A percentile compares a stretch with the other conserved stretches of the same genome.
phyloP scores from a whole-genome alignment of 2,797 vertebrate genomes.

The Petrocephalus schoutedeni region DNA sequence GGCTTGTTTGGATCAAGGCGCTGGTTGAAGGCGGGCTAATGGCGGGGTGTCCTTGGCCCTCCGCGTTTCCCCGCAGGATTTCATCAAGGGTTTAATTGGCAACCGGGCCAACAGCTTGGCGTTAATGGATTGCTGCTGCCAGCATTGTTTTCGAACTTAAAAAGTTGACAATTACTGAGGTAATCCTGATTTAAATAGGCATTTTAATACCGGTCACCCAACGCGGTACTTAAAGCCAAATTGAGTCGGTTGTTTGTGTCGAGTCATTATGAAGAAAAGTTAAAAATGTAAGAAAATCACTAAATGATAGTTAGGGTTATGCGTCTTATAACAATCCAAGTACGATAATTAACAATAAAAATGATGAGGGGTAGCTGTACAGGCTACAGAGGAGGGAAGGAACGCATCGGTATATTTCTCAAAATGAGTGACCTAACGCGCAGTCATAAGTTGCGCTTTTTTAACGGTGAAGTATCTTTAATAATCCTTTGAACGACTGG shows the following conservation, averaged over 20 bases:
- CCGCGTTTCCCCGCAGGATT: not conserved
- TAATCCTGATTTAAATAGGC: not conserved
- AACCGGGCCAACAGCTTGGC: constrained; percentile 19
- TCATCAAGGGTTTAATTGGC: constrained; percentile 27
- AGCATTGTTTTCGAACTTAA: constrained; percentile 15
- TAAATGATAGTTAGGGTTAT: not conserved
- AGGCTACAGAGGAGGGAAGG: constrained; percentile 18
- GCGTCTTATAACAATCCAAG: not conserved
- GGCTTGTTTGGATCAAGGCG: not conserved
- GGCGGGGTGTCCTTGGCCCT: not conserved
- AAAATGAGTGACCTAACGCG: constrained; percentile 30
- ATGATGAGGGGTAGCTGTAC: constrained; percentile 34
- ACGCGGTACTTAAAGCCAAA: not conserved
- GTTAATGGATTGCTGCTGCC: constrained; percentile 21
- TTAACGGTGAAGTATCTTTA: constrained; percentile 29
- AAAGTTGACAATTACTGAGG: constrained; percentile 6
- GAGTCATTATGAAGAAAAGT: not conserved
- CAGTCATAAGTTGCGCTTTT: constrained; percentile 27
- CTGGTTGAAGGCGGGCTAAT: not conserved
- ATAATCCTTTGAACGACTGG: constrained; percentile 26
- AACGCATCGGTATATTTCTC: constrained; percentile 31
- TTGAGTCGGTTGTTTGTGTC: not conserved
- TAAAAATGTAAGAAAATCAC: not conserved
- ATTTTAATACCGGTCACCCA: not conserved
- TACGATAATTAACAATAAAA: constrained; percentile 17